These are phyloP conservation scores for Stegodyphus mimosarum DNA, from an alignment of 1,140 invertebrate species.

Conservation along the genomic window DNA sequence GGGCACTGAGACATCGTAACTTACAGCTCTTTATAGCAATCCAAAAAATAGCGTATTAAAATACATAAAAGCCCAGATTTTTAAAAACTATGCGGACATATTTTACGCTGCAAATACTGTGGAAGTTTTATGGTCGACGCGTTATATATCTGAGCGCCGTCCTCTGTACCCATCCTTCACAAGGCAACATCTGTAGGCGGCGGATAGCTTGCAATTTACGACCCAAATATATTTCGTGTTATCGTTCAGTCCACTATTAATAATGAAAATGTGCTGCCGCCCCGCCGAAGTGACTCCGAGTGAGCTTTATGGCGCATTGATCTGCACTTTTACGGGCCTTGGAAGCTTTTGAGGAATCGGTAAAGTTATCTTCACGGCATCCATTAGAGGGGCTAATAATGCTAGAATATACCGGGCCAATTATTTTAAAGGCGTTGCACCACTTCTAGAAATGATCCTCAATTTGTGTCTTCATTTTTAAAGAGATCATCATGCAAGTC, in stretches of 20 bases:
- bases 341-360: background rate
- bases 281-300: background rate
- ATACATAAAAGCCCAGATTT: conserved; percentile 1
- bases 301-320: background rate
- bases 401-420: background rate
- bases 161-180: background rate
- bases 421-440: too few species aligned
- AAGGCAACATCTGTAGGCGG: background rate
- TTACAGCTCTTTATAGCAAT: background rate
- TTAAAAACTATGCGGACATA: background rate
- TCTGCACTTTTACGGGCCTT: background rate
- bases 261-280: background rate
- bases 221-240: conserved; percentile 2
- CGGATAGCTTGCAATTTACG: background rate
- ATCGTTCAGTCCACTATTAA: conserved; percentile 1
- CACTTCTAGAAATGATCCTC: too few species aligned
- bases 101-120: background rate
- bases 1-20: too few species aligned
- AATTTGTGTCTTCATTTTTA: too few species aligned
- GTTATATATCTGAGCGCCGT: background rate
- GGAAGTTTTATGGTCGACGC: background rate
- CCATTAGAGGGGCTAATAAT: background rate
- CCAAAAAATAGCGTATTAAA: background rate
- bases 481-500: too few species aligned
- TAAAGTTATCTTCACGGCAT: background rate